These are phyloP conservation scores for Vireo griseus DNA, from an alignment of 2,797 vertebrate genomes.

Conservation along the genomic window DNA sequence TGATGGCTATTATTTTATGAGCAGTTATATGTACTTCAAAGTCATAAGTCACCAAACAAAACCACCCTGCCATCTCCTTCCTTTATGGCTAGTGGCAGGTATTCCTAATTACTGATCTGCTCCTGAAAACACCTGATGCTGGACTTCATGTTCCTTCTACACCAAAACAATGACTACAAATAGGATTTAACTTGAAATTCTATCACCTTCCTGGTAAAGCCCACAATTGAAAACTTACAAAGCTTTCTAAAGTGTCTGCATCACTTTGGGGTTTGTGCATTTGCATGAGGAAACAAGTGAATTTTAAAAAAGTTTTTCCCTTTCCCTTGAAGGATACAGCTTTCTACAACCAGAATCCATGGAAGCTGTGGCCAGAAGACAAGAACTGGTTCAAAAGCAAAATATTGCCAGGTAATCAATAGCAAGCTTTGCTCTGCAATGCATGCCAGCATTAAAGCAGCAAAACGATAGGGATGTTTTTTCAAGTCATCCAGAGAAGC, in stretches of 20 bases:
- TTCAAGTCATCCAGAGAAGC: neutral
- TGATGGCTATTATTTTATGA: neutral
- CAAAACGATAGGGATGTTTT: neutral
- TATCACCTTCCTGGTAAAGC: neutral
- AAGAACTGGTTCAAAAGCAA: conserved; percentile 93
- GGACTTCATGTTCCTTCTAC: neutral
- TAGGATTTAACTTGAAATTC: neutral
- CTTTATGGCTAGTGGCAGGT: neutral
- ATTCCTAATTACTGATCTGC: neutral
- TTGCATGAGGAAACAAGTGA: neutral
- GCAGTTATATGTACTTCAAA: neutral
- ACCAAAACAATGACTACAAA: neutral
- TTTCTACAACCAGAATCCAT: conserved; percentile 89
- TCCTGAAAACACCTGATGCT: neutral
- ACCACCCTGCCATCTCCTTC: neutral
- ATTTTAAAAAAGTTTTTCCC: neutral
- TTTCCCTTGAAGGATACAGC: conserved; percentile 78
- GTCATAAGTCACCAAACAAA: neutral
- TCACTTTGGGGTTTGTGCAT: neutral
- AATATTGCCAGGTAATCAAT: conserved; percentile 87
- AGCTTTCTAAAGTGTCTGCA: neutral
- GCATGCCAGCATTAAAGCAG: neutral
- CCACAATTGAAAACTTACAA: neutral
- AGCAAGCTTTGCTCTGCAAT: neutral
- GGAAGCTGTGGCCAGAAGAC: conserved; percentile 89